Percentiles rank a stretch among this genome's conserved stretches.
These are phyloP conservation scores for Stichopus chloronotus DNA, from an alignment of 35 echinoderm and acorn worm genomes.

Conservation along the genomic window DNA sequence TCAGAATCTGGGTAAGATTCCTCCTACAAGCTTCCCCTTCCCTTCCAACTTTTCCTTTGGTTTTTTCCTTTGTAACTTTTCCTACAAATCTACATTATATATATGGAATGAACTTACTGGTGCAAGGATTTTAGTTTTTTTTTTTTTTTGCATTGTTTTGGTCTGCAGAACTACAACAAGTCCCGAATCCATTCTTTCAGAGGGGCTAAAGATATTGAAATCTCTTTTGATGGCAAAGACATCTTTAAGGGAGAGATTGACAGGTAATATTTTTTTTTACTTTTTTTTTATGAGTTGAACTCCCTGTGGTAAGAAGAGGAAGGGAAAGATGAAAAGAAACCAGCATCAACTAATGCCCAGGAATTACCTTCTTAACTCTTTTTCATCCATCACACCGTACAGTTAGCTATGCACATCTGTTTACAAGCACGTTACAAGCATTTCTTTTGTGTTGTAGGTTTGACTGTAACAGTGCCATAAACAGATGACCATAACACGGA, in stretches of 20 bases:
- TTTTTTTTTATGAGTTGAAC: not conserved
- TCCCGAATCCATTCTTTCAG: constrained; percentile 96
- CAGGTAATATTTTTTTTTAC: constrained; percentile 47
- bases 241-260: constrained; percentile 98
- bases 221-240: constrained; percentile 66
- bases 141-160: constrained; percentile 30
- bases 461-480: no score
- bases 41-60: no score
- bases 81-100: no score
- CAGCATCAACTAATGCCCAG: no score
- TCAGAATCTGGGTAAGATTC: constrained; percentile 93
- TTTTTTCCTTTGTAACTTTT: no score
- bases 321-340: not conserved
- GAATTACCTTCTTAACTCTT: no score
- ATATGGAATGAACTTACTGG: no score
- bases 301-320: not conserved
- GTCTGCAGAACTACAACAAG: constrained; percentile 95
- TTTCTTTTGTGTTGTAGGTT: no score
- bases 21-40: not conserved
- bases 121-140: not conserved
- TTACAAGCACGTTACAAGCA: no score
- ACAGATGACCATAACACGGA: no score
- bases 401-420: no score
- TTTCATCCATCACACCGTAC: no score
- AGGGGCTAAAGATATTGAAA: constrained; percentile 93